Evolutionary conservation across 2,888 invertebrate genomes (phyloP).

Genomic region (Gymnocheta viridis): DNA sequence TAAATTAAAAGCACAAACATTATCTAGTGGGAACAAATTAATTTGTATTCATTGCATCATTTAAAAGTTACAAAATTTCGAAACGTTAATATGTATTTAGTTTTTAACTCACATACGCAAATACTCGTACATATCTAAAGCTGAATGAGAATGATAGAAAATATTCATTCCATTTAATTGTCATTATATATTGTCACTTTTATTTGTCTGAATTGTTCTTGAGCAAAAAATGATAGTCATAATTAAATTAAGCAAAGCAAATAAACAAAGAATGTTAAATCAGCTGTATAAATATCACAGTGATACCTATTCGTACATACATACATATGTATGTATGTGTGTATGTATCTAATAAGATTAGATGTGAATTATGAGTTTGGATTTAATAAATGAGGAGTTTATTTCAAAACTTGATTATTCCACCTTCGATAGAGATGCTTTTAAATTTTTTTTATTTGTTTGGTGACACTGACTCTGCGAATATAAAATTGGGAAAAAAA

Average conservation of each 20-base stretch:
- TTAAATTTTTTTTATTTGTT: no score
- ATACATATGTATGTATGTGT: background rate
- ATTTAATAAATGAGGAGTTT: no score
- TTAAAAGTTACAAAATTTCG: constrained; percentile 40
- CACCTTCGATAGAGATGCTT: no score
- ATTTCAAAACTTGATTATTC: no score
- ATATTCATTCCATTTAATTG: constrained; percentile 5
- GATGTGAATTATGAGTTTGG: no score
- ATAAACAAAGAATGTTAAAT: constrained; percentile 2
- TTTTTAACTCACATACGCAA: background rate
- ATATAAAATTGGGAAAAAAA: no score
- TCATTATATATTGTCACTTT: constrained; percentile 17
- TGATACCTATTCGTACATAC: background rate
- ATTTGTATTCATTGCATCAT: constrained; percentile 37
- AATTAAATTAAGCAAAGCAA: constrained; percentile 30
- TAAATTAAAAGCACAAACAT: background rate
- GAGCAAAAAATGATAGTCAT: background rate
- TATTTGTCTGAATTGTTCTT: background rate
- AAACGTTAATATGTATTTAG: constrained; percentile 6
- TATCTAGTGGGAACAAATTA: background rate
- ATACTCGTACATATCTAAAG: no score
- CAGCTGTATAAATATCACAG: background rate
- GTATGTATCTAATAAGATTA: no score
- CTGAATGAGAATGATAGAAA: no score
- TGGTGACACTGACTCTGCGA: no score